Evolutionary conservation across 1,140 invertebrate genomes (phyloP).

Genomic region (Eriosoma lanigerum): DNA sequence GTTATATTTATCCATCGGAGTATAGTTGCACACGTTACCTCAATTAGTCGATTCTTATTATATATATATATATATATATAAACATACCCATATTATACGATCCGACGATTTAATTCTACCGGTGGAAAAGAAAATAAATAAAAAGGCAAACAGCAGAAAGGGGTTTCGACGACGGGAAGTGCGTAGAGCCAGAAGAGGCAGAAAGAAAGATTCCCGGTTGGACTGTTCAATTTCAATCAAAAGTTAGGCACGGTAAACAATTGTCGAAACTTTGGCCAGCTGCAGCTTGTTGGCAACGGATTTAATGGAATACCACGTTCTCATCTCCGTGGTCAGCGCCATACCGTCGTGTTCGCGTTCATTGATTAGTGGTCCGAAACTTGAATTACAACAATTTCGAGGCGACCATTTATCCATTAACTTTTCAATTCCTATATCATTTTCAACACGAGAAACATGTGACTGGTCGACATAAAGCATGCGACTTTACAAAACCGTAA

Average conservation of each 20-base stretch:
- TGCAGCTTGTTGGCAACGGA: background rate
- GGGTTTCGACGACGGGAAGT: too few species aligned
- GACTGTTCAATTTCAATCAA: conserved; percentile 41
- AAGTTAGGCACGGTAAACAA: conserved; percentile 38
- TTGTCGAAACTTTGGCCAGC: conserved; percentile 8
- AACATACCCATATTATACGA: too few species aligned
- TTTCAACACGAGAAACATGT: too few species aligned
- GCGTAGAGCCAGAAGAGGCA: too few species aligned
- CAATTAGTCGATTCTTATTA: background rate
- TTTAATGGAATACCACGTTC: conserved; percentile 13
- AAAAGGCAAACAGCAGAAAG: too few species aligned
- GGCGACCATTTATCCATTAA: background rate
- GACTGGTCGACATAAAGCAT: too few species aligned
- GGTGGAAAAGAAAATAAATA: too few species aligned
- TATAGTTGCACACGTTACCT: conserved; percentile 5
- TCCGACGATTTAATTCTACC: conserved; percentile 31
- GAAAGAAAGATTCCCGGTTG: background rate
- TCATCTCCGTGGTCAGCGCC: background rate
- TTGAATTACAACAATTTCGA: background rate
- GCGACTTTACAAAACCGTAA: too few species aligned
- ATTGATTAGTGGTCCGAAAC: background rate
- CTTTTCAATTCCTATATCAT: too few species aligned
- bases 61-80: background rate
- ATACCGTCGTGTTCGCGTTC: background rate
- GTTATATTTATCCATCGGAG: background rate